Percentiles rank a stretch among this genome's conserved stretches.
phyloP scores from a whole-genome alignment of 1,140 invertebrate species.

The Archivesica marissinica region DNA sequence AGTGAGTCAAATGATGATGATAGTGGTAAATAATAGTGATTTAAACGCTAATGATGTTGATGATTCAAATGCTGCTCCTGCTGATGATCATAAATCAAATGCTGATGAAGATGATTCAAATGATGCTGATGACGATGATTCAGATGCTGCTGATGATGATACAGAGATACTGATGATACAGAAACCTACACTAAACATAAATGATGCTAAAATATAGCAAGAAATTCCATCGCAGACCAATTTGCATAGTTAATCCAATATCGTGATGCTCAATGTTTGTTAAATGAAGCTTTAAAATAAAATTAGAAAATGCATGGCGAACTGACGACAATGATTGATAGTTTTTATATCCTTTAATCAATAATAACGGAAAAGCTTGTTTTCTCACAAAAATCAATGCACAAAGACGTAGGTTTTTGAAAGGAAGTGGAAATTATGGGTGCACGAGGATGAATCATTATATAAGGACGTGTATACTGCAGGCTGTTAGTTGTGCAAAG shows the following conservation, averaged over 20 bases:
- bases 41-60: not conserved
- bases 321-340: too few relatives aligned
- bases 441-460: too few relatives aligned
- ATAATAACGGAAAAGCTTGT: not conserved
- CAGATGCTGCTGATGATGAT: not conserved
- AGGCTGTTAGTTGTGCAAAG: too few relatives aligned
- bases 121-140: not conserved
- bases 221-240: too few relatives aligned
- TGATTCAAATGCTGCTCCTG: not conserved
- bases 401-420: not conserved
- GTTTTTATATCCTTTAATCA: slow-evolving; percentile 2
- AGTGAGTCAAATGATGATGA: not conserved
- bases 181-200: too few relatives aligned
- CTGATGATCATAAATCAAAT: not conserved
- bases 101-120: not conserved
- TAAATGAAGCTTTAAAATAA: not conserved
- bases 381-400: slow-evolving; percentile 1
- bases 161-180: too few relatives aligned
- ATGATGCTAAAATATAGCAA: not conserved
- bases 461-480: too few relatives aligned
- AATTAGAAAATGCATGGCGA: not conserved
- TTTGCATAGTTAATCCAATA: not conserved
- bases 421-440: too few relatives aligned
- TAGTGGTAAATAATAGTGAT: not conserved
- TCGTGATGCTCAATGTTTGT: not conserved